These are phyloP conservation scores for Chelonia mydas DNA, from an alignment of 2,797 vertebrate species.

Conservation along the genomic window DNA sequence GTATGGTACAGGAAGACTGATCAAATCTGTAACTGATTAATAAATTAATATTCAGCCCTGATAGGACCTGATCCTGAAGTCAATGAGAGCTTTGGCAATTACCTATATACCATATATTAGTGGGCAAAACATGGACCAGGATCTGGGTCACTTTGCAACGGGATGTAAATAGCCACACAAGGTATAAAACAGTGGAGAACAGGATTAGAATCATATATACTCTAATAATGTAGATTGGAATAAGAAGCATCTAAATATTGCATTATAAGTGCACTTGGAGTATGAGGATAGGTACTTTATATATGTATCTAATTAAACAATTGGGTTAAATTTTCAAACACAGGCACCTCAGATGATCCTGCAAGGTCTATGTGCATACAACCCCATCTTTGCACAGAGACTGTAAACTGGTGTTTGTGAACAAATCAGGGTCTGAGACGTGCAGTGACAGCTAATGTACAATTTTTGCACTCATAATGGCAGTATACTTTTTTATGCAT, in stretches of 20 bases:
- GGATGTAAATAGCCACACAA: neutral
- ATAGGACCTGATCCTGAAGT: neutral
- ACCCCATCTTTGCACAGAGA: neutral
- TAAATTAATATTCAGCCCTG: neutral
- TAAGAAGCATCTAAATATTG: neutral
- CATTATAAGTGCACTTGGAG: neutral
- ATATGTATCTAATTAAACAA: neutral
- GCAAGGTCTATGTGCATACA: neutral
- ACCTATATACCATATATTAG: neutral
- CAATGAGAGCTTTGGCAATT: neutral
- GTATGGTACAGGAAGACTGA: neutral
- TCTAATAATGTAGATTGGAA: neutral
- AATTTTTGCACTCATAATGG: neutral
- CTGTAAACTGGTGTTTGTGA: neutral
- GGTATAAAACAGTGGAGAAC: neutral
- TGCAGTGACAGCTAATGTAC: neutral
- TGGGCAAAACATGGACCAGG: neutral
- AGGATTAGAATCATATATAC: neutral
- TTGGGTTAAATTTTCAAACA: neutral
- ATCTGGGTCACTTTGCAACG: neutral
- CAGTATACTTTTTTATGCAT: rapidly evolving
- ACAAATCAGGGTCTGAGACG: neutral
- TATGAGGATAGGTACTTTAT: neutral
- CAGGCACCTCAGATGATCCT: neutral
- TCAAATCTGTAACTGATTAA: neutral